Evolutionary conservation across 2,797 vertebrate species (phyloP), one percentile per base, ranked within the genome.

Genomic region (Buphagus erythrorhynchus): DNA sequence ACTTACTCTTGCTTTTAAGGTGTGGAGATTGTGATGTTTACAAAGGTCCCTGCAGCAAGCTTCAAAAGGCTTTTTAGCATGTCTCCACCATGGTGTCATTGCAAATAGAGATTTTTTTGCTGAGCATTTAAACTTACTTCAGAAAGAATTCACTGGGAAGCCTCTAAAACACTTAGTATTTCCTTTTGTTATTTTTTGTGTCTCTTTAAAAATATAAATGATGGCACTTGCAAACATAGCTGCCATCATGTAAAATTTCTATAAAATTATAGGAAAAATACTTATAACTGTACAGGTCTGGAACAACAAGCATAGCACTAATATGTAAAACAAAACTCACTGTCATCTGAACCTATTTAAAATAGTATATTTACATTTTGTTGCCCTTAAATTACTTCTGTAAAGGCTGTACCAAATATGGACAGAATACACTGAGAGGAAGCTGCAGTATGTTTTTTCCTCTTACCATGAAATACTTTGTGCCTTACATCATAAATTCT

Each of bases 121-220:
- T 86, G 85, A 95, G 59, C 58, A 63, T 68, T 65, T 48, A 87
- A 77, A 74, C 65, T 94, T 96, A 69, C 2, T 81, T 65, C 71
- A 82, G 90, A 94, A 71, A 92, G 61, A 96, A 97, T 90, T 96
- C 88, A 88, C 78, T 90, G 82, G 66, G 82, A 63, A 95, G 83
- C 83, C 81, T 94, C 93, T 94, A 63, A 72, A 91, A 94, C 66
- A 91, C 58, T 95, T 96, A 66, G 5, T 86, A 92, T 88, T 94
- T 97, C 38, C 74, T 75, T 22, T 14, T 91, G 58, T 67, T 73
- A 92, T 94, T 97, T 97, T 96, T 28, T 77, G 55, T 86, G 82
- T 95, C 94, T 96, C 91, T 97, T 89, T 80, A 86, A 96, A 97
- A 94, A 95, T 93, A 90, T 33, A 83, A 93, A 91, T 86, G 75